phyloP scores from a whole-genome alignment of 2,888 invertebrate species.

The Julus scanicus region DNA sequence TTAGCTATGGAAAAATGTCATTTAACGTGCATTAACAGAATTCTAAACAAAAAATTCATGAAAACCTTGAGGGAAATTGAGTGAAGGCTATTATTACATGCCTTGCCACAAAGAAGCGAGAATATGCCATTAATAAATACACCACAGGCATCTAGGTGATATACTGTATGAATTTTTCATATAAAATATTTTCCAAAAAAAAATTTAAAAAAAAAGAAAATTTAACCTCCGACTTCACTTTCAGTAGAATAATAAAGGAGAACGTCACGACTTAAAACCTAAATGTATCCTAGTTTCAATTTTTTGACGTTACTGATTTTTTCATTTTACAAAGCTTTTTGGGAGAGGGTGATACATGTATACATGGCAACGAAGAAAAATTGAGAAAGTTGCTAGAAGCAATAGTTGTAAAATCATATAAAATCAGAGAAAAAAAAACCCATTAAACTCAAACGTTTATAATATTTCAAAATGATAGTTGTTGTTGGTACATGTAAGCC shows the following conservation, averaged over 20 bases:
- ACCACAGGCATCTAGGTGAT: neutral
- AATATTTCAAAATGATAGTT: neutral
- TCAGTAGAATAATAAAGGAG: neutral
- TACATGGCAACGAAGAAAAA: neutral
- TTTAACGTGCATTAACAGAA: neutral
- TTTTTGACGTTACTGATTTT: neutral
- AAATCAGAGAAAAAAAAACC: neutral
- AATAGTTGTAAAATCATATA: neutral
- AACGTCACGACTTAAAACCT: neutral
- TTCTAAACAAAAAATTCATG: neutral
- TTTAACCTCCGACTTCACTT: neutral
- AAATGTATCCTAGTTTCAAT: neutral
- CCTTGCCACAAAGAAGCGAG: neutral
- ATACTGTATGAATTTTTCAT: neutral
- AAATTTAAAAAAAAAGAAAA: neutral
- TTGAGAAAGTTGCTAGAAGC: neutral
- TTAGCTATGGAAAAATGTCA: conserved; percentile 17
- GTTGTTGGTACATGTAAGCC: neutral
- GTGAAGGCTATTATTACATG: neutral
- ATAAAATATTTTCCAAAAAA: neutral
- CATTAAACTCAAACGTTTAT: neutral
- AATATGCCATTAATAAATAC: neutral
- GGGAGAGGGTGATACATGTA: neutral
- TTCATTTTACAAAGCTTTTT: neutral
- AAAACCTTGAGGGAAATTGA: neutral